These are phyloP conservation scores for Stichodactyla mertensii DNA, from an alignment of 64 coral and sea anemone species.

Conservation along the genomic window DNA sequence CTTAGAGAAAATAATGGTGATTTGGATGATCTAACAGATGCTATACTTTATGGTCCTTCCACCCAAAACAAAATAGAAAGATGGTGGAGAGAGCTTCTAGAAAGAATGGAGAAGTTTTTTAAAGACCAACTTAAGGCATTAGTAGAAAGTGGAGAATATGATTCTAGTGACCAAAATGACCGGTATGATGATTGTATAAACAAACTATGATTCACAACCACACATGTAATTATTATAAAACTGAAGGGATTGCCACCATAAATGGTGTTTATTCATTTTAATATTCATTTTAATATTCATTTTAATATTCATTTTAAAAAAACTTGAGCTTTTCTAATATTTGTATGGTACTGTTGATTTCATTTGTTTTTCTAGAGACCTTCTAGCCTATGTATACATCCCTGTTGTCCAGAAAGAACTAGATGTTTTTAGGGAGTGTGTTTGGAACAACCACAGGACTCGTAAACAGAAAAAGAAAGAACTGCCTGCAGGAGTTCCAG, in stretches of 20 bases:
- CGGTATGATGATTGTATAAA: neutral
- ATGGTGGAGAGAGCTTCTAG: slow-evolving; percentile 8
- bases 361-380: neutral
- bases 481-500: slow-evolving; percentile 31
- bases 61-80: neutral
- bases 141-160: slow-evolving; percentile 34
- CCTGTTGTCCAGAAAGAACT: slow-evolving; percentile 49
- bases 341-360: neutral
- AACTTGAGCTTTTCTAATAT: neutral
- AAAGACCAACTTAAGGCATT: slow-evolving; percentile 17
- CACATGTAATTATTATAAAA: no score
- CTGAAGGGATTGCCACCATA: no score
- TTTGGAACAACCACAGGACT: slow-evolving; percentile 44
- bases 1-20: no score
- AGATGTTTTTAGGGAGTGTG: slow-evolving; percentile 24
- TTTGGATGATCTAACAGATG: no score
- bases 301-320: no score
- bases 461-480: slow-evolving; percentile 31
- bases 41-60: no score
- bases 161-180: slow-evolving; percentile 24
- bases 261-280: no score
- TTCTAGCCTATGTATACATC: slow-evolving; percentile 1
- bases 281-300: no score
- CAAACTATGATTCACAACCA: neutral
- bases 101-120: slow-evolving; percentile 23